Evolutionary conservation across 2,888 invertebrate species (phyloP).

Genomic region (Idaea dimidiata): DNA sequence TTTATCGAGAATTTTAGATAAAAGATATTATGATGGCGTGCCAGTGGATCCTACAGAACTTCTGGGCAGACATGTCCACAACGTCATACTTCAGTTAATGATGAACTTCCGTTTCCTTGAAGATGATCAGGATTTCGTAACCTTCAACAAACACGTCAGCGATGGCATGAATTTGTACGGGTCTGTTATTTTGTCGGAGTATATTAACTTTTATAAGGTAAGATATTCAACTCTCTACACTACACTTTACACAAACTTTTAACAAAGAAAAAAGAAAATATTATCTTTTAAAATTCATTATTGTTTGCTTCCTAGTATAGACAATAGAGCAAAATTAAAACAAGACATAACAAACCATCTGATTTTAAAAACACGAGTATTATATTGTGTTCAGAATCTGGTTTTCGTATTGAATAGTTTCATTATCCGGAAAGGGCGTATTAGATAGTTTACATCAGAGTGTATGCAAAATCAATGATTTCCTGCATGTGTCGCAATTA

Average conservation of each 20-base stretch:
- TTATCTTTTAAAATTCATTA: too few species aligned
- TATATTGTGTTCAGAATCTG: too few species aligned
- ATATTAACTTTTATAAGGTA: conserved; percentile 84
- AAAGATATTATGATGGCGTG: conserved; percentile 18
- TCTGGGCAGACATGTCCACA: conserved; percentile 88
- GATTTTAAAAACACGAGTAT: conserved; percentile 8
- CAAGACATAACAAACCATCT: background rate
- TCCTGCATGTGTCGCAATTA: too few species aligned
- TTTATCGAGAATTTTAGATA: conserved; percentile 67
- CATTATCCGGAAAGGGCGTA: too few species aligned
- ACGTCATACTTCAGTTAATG: conserved; percentile 90
- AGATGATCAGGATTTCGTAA: conserved; percentile 84
- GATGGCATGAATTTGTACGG: conserved; percentile 91
- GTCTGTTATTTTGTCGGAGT: conserved; percentile 86
- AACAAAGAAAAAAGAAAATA: too few species aligned
- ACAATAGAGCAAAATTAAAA: background rate
- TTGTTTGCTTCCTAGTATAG: background rate
- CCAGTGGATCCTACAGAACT: conserved; percentile 84
- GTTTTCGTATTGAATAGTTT: too few species aligned
- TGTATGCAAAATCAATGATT: too few species aligned
- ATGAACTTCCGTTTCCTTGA: conserved; percentile 90
- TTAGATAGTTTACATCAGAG: too few species aligned
- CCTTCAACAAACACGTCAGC: conserved; percentile 87
- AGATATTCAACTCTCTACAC: conserved; percentile 28
- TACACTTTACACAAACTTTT: too few species aligned